A percentile compares a stretch with the other conserved stretches of the same genome.
These are phyloP conservation scores for Hyaena hyaena DNA, from an alignment of 2,113 vertebrate genomes.

Conservation along the genomic window DNA sequence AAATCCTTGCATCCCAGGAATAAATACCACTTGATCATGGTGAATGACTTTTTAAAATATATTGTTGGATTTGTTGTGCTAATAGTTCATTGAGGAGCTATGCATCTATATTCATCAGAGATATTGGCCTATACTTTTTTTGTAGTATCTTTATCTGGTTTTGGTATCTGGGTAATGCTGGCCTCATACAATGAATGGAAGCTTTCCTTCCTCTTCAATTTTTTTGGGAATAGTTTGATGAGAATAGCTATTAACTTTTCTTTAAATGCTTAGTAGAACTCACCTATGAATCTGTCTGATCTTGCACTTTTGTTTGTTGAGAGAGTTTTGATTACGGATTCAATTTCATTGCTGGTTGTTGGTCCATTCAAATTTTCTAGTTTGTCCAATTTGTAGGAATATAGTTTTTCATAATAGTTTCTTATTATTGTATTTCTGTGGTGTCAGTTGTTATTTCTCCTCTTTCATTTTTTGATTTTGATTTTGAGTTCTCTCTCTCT, in stretches of 20 bases:
- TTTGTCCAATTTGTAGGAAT: not conserved
- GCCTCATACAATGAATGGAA: not conserved
- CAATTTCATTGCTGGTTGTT: not conserved
- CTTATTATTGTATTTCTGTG: not conserved
- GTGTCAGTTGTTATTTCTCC: not conserved
- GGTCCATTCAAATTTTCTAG: not conserved
- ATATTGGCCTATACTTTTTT: not conserved
- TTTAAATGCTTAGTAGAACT: not conserved
- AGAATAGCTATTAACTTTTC: not conserved
- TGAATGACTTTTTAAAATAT: not conserved
- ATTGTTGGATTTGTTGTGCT: not conserved
- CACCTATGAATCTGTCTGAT: not conserved
- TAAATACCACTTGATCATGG: not conserved
- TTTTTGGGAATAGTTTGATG: not conserved
- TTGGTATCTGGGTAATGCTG: not conserved
- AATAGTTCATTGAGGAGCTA: not conserved
- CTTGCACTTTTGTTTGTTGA: not conserved
- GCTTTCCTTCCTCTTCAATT: not conserved
- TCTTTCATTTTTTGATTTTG: not conserved
- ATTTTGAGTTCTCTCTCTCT: not conserved
- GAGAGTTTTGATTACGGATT: not conserved
- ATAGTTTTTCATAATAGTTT: not conserved
- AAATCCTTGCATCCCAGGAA: not conserved
- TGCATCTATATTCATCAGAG: no score
- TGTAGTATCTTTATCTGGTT: not conserved